Evolutionary conservation across 30 jellyfish, hydroid and myxozoan species (phyloP).

Genomic region (Haliclystus octoradiatus): DNA sequence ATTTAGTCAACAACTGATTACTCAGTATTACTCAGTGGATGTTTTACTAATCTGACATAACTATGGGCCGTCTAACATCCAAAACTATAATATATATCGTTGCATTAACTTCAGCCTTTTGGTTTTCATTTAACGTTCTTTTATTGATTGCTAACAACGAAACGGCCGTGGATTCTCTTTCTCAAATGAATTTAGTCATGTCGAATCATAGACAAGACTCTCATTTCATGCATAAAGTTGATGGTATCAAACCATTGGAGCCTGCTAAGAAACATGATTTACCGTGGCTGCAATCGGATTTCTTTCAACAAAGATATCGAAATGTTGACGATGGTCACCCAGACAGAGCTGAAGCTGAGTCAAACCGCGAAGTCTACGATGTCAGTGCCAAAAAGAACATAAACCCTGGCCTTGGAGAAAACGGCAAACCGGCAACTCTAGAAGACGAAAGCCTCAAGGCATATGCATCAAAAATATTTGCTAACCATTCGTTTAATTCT

Average conservation of each 20-base stretch:
- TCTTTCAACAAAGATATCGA: constrained; percentile 8
- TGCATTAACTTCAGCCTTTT: constrained; percentile 77
- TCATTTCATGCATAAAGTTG: constrained; percentile 59
- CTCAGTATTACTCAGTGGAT: no score
- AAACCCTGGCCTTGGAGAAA: constrained; percentile 87
- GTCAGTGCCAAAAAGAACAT: constrained; percentile 45
- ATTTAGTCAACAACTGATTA: no score
- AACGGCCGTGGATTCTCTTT: constrained; percentile 74
- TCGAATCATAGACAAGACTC: constrained; percentile 66
- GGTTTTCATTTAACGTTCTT: constrained; percentile 83
- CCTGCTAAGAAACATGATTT: constrained; percentile 68
- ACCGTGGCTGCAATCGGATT: constrained; percentile 72
- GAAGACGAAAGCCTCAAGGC: constrained; percentile 54
- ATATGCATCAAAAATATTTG: constrained; percentile 67
- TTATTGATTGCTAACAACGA: constrained; percentile 72
- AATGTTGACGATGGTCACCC: constrained; percentile 14
- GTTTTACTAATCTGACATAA: neutral
- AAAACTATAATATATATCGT: constrained; percentile 48
- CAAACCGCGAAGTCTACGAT: constrained; percentile 60
- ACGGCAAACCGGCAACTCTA: constrained; percentile 76
- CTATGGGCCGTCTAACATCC: constrained; percentile 10
- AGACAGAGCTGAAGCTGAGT: constrained; percentile 8
- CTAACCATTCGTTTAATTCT: constrained; percentile 90
- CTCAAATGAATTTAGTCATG: constrained; percentile 44
- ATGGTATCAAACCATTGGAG: constrained; percentile 73